Conservation (phyloP, 2,888 invertebrate genomes). For the Axea sp. region DNA sequence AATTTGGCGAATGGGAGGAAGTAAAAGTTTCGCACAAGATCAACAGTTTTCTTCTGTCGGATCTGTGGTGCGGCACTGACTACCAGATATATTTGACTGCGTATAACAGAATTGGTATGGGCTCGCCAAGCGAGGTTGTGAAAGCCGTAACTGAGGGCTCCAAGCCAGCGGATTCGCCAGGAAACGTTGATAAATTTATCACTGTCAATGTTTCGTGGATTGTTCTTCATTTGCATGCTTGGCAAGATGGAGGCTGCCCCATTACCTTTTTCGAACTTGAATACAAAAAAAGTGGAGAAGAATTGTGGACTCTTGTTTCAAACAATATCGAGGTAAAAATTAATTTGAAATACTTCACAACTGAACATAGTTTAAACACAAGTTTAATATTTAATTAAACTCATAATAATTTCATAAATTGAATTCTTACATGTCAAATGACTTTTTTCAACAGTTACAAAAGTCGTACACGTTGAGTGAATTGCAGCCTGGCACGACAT, state of each 20-base stretch:
- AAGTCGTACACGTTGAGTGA: constrained; percentile 90
- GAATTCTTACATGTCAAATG: no score
- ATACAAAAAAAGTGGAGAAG: constrained; percentile 82
- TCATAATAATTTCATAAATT: no score
- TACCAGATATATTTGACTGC: constrained; percentile 94
- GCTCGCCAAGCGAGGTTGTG: constrained; percentile 92
- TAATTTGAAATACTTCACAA: no score
- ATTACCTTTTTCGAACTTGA: constrained; percentile 92
- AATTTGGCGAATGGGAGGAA: constrained; percentile 95
- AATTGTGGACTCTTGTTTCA: constrained; percentile 89
- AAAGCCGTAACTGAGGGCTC: constrained; percentile 83
- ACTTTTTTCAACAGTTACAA: constrained; percentile 80
- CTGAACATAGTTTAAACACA: no score
- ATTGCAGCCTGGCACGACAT: constrained; percentile 84
- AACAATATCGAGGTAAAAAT: constrained; percentile 85
- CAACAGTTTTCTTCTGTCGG: constrained; percentile 88
- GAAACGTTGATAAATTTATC: constrained; percentile 75
- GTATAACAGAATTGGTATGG: constrained; percentile 94
- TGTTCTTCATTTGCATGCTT: constrained; percentile 91
- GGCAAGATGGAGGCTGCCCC: constrained; percentile 94
- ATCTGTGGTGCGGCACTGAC: constrained; percentile 92
- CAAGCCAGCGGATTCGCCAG: constrained; percentile 76
- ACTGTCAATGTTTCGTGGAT: constrained; percentile 93
- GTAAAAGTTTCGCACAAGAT: constrained; percentile 90
- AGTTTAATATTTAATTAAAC: no score